These are phyloP conservation scores for Peromyscus californicus DNA, from an alignment of 2,113 vertebrate genomes.

Conservation along the genomic window DNA sequence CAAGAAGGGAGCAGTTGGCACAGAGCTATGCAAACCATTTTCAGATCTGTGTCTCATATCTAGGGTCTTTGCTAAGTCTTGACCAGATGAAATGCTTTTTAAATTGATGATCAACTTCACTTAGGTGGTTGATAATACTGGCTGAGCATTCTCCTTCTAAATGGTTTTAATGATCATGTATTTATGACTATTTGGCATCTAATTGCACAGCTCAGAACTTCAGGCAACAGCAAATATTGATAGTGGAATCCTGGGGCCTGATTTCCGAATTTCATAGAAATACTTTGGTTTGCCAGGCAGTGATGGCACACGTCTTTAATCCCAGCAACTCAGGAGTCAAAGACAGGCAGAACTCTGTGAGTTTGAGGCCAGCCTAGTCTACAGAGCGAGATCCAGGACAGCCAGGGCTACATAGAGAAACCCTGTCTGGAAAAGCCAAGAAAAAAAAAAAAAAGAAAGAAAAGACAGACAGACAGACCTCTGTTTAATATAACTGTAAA, in stretches of 20 bases:
- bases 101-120: neutral
- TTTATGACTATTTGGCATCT: conserved; percentile 41
- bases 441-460: too few relatives aligned
- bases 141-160: neutral
- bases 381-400: neutral
- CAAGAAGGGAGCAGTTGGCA: neutral
- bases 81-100: conserved; percentile 25
- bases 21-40: neutral
- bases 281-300: neutral
- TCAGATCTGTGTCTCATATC: neutral
- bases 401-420: neutral
- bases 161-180: neutral
- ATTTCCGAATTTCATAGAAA: neutral
- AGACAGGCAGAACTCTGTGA: neutral
- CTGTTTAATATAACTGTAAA: neutral
- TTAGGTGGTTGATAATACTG: neutral
- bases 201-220: conserved; percentile 9
- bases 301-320: neutral
- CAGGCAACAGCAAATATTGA: neutral
- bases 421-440: neutral
- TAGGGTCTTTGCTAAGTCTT: neutral
- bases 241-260: neutral
- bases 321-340: neutral
- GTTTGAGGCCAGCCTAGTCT: neutral
- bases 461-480: neutral